These are phyloP conservation scores for Steromphala cineraria DNA, from an alignment of 2,888 invertebrate species.

Conservation along the genomic window DNA sequence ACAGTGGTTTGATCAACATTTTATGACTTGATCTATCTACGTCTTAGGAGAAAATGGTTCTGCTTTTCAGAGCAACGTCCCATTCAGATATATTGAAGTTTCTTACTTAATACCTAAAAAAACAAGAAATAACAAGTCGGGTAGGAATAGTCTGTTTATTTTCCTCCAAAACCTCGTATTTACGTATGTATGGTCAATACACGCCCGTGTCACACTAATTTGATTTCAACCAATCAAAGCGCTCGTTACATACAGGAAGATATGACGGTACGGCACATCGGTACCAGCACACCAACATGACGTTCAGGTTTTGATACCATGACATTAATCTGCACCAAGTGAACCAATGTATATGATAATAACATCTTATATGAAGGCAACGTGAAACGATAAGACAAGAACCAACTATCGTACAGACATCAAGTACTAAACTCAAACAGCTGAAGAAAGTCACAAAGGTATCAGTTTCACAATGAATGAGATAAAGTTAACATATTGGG, in stretches of 20 bases:
- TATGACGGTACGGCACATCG: neutral
- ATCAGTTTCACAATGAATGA: neutral
- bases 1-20: too few relatives aligned
- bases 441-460: neutral
- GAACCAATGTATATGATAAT: slow-evolving; percentile 12
- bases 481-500: neutral
- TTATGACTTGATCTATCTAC: too few relatives aligned
- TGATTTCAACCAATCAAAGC: slow-evolving; percentile 17
- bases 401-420: neutral
- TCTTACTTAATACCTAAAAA: neutral
- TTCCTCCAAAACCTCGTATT: slow-evolving; percentile 24
- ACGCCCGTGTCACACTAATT: slow-evolving; percentile 8
- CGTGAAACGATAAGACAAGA: slow-evolving; percentile 11
- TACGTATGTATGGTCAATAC: neutral
- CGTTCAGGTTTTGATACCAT: neutral
- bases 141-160: slow-evolving; percentile 35
- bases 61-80: too few relatives aligned
- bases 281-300: neutral
- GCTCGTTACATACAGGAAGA: slow-evolving; percentile 11
- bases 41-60: too few relatives aligned
- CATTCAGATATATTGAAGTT: too few relatives aligned
- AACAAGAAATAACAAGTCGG: slow-evolving; percentile 1
- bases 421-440: slow-evolving; percentile 1
- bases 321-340: slow-evolving; percentile 10
- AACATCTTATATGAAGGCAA: slow-evolving; percentile 14